Percentiles rank a stretch among this genome's conserved stretches.
Evolutionary conservation across 2,888 invertebrate species (phyloP).

Genomic region (Criorhina ranunculi): DNA sequence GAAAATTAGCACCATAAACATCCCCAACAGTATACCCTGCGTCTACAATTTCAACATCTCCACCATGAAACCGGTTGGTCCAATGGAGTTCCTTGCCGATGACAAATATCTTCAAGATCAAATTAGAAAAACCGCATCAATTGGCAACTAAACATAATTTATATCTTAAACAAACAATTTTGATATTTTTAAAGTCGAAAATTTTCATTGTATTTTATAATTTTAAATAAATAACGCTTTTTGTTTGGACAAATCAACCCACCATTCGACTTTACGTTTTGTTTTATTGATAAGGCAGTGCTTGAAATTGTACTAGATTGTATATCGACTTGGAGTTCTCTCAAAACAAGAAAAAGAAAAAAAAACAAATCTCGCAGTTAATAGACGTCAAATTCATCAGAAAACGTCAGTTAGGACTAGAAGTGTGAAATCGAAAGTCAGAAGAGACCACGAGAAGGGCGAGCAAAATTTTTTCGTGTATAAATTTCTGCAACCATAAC

Average conservation of each 20-base stretch:
- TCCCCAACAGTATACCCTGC: slow-evolving; percentile 93
- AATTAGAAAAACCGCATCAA: slow-evolving; percentile 91
- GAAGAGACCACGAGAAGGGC: slow-evolving; percentile 37
- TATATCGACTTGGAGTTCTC: slow-evolving; percentile 2
- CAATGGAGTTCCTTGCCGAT: slow-evolving; percentile 91
- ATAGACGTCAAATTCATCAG: slow-evolving; percentile 16
- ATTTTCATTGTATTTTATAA: slow-evolving; percentile 1
- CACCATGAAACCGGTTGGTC: slow-evolving; percentile 88
- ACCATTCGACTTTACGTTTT: neutral
- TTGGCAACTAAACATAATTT: slow-evolving; percentile 86
- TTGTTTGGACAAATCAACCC: neutral
- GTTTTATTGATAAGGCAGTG: slow-evolving; percentile 28
- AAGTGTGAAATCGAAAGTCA: slow-evolving; percentile 52
- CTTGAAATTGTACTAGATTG: slow-evolving; percentile 38
- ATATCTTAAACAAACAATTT: neutral
- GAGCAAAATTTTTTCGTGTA: slow-evolving; percentile 11
- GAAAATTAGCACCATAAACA: slow-evolving; percentile 90
- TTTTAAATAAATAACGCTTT: slow-evolving; percentile 39
- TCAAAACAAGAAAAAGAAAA: slow-evolving; percentile 18
- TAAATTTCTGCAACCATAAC: slow-evolving; percentile 23
- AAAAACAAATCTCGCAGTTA: neutral
- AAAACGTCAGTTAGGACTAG: slow-evolving; percentile 66
- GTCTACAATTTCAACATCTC: slow-evolving; percentile 90
- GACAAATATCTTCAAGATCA: slow-evolving; percentile 91
- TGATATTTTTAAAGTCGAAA: slow-evolving; percentile 17